These are phyloP conservation scores for Sardina pilchardus DNA, from an alignment of 2,113 vertebrate species.

Conservation along the genomic window DNA sequence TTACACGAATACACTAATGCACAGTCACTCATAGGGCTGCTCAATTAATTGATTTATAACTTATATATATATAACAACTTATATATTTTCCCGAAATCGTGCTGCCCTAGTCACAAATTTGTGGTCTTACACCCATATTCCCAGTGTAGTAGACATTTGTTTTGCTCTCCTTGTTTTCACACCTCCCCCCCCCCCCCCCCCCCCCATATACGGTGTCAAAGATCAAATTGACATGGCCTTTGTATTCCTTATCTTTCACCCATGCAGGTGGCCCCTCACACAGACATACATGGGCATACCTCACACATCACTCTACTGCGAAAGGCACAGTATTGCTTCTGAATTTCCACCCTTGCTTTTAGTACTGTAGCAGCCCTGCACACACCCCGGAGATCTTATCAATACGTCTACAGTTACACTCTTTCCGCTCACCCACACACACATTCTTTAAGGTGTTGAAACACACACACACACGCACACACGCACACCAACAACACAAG, in stretches of 20 bases:
- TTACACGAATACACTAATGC: no score
- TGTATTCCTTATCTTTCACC: neutral
- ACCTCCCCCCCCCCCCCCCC: neutral
- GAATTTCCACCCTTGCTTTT: neutral
- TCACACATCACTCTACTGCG: neutral
- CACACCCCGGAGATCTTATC: neutral
- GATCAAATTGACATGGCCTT: neutral
- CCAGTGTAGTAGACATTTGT: neutral
- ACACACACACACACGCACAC: neutral
- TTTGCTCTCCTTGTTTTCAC: neutral
- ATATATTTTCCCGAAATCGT: no score
- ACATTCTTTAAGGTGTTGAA: neutral
- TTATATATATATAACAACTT: no score
- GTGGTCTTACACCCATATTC: neutral
- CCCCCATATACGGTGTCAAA: neutral
- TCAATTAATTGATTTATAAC: no score
- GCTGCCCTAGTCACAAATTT: no score
- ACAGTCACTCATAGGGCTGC: no score
- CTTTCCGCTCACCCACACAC: neutral
- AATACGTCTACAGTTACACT: neutral
- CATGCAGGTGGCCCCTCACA: neutral
- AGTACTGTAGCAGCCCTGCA: neutral
- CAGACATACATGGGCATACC: neutral
- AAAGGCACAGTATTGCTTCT: neutral
- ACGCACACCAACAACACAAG: neutral